Percentiles rank a stretch among this genome's conserved stretches.
Conservation (phyloP, 2,113 vertebrate species). For the Ophthalmolycus amberensis region DNA sequence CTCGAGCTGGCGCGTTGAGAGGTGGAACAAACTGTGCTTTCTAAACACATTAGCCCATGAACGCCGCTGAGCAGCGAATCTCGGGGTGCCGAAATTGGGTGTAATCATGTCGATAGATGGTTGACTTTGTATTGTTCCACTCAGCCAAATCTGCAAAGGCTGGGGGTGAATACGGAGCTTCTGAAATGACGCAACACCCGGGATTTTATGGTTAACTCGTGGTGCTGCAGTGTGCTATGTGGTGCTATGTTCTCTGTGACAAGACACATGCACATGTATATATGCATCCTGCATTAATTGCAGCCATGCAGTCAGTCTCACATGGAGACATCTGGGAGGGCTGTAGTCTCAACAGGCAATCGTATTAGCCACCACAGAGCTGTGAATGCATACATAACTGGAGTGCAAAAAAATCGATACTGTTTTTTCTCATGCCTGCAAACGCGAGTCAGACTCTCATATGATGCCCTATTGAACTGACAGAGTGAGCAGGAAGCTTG, state of each 20-base stretch:
- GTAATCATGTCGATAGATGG: conserved; percentile 71
- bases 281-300: conserved; percentile 12
- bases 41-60: conserved; percentile 69
- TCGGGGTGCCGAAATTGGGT: conserved; percentile 62
- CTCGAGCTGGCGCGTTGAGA: conserved; percentile 57
- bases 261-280: conserved; percentile 27
- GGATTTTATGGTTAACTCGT: conserved; percentile 54
- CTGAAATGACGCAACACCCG: conserved; percentile 58
- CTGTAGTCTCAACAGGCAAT: background rate
- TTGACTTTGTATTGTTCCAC: conserved; percentile 67
- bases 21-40: conserved; percentile 73
- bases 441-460: conserved; percentile 52
- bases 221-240: conserved; percentile 17
- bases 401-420: conserved; percentile 42
- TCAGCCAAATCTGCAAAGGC: conserved; percentile 61
- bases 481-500: conserved; percentile 61
- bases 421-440: conserved; percentile 61
- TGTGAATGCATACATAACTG: conserved; percentile 7
- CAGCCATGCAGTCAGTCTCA: conserved; percentile 10
- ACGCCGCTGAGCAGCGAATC: conserved; percentile 55
- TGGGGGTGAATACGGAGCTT: conserved; percentile 49
- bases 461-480: conserved; percentile 76
- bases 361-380: conserved; percentile 15
- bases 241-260: conserved; percentile 45
- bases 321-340: conserved; percentile 25